Conservation (phyloP, 2,113 vertebrate species). For the Chlorocebus sabaeus region DNA sequence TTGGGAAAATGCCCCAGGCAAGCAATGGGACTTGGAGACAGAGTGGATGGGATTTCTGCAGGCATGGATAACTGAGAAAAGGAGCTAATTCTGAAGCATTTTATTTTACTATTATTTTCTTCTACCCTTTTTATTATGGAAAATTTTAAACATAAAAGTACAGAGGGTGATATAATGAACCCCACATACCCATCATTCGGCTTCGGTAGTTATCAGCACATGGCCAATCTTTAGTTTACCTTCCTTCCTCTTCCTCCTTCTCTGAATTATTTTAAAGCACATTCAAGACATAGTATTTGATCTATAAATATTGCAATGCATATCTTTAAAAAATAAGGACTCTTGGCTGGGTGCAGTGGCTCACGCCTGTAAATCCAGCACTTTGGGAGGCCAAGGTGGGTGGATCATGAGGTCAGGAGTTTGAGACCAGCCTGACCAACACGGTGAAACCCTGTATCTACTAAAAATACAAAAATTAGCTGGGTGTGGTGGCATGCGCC, state of each 20-base stretch:
- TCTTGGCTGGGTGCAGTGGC: too few relatives aligned
- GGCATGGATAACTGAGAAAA: background rate
- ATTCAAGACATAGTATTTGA: background rate
- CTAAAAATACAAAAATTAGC: too few relatives aligned
- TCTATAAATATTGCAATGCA: background rate
- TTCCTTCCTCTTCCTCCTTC: background rate
- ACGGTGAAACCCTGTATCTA: too few relatives aligned
- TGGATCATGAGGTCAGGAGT: too few relatives aligned
- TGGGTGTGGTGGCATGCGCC: too few relatives aligned
- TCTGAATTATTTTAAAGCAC: constrained; percentile 4
- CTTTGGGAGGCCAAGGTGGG: too few relatives aligned
- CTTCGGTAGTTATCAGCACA: background rate
- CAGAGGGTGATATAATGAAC: background rate
- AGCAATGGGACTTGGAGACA: background rate
- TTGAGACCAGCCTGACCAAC: too few relatives aligned
- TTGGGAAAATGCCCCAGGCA: background rate
- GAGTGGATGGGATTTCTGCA: background rate
- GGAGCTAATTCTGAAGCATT: background rate
- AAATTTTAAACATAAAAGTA: background rate
- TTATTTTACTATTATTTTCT: background rate
- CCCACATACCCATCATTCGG: background rate
- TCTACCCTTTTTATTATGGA: background rate
- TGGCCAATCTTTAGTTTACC: background rate
- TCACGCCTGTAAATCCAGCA: too few relatives aligned
- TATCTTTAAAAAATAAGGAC: background rate